phyloP scores from a whole-genome alignment of 2,113 vertebrate species.

The human (Homo sapiens) region DNA sequence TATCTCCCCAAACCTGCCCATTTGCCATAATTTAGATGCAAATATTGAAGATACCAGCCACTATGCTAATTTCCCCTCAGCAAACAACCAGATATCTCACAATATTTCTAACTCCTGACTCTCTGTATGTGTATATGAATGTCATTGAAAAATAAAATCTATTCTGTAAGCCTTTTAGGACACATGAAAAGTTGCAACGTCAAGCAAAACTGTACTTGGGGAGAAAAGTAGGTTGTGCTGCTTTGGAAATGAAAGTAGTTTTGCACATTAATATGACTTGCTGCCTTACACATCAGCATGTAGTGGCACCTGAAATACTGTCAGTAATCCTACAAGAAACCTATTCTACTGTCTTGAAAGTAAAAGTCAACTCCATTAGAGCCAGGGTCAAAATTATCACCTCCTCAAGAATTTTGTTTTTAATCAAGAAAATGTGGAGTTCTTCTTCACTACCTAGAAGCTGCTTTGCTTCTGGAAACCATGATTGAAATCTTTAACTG shows the following conservation, averaged over 20 bases:
- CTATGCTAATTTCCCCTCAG: background rate
- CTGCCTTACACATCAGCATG: background rate
- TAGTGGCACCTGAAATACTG: background rate
- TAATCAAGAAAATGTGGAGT: background rate
- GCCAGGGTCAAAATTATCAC: background rate
- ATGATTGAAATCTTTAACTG: conserved; percentile 26
- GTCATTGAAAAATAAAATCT: background rate
- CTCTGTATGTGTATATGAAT: background rate
- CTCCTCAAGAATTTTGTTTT: background rate
- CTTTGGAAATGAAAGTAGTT: background rate
- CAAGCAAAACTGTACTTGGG: background rate
- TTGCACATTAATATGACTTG: background rate
- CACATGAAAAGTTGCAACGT: background rate
- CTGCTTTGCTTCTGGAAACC: background rate
- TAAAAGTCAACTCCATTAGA: background rate
- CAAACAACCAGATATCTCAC: background rate
- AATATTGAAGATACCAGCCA: background rate
- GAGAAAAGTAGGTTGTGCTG: background rate
- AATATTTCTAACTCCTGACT: background rate
- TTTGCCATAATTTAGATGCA: background rate
- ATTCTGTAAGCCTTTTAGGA: background rate
- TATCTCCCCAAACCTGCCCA: background rate
- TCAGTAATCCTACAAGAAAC: background rate
- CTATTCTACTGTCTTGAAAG: background rate
- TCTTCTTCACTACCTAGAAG: background rate